Base-by-base conservation (phyloP, 53 echinoderm and acorn worm species). In the Holothuria scabra region DNA sequence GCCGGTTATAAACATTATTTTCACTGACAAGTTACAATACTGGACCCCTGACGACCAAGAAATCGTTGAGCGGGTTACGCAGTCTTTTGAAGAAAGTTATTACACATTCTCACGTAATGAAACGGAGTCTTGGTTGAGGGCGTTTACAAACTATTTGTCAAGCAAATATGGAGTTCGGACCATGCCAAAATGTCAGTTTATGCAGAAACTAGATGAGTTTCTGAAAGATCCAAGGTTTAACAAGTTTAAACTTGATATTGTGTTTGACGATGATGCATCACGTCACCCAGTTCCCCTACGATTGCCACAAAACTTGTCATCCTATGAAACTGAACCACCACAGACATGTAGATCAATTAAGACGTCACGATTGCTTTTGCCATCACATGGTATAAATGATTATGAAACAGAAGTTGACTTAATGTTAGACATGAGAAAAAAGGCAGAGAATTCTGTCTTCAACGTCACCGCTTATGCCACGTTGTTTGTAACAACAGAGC, bases 111-210 rank as follows among this genome's bases (percentile, higher is more conserved):
- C 86, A 6, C 35, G 76, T 26, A 31, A 19, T 64, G 65, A 31
- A 28, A 89, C 91, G 8, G 85, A 82, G 31, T 95, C 95, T 1
- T 95, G 95, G 95, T 23, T 95, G 58, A 83, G 93, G 14, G 74
- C 86, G 9, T 87, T 80, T 46, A 28, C 70, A 1, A 52, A 56
- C 46, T 87, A 87, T 68, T 81, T 87, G 21, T 14, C 52, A 18
- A 18, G 1, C 16, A 16, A 52, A 1, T 12, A 16, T 18, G 52
- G 18, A 14, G 18, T 18, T 0, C 14, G 18, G 52, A 18, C 8
- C 52, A 46, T 87, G 18, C 56, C 79, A 21, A 87, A 69, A 38
- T 18, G 28, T 1, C 67, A 79, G 23, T 87, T 87, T 44, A 37
- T 87, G 0, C 23, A 58, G 3, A 81, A 80, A 29, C 41, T 87